Evolutionary conservation across 2,113 vertebrate genomes (phyloP).

Genomic region (Pseudolaguvia tuberculata): DNA sequence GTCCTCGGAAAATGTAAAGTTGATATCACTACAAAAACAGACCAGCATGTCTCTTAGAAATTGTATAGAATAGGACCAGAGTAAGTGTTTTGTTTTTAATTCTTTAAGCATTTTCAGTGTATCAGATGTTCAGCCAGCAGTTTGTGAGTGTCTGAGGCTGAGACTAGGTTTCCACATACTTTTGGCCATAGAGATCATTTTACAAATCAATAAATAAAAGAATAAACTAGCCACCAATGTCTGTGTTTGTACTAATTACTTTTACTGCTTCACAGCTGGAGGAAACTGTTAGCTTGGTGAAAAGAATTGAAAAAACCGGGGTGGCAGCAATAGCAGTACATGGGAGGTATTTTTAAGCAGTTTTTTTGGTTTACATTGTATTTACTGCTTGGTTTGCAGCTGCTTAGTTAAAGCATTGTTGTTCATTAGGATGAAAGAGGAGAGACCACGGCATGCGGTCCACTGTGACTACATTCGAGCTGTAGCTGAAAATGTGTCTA

Average conservation of each 20-base stretch:
- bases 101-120: too few relatives aligned
- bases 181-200: too few relatives aligned
- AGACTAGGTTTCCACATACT: too few relatives aligned
- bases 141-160: too few relatives aligned
- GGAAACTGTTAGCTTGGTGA: constrained; percentile 82
- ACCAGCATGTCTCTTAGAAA: too few relatives aligned
- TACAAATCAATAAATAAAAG: too few relatives aligned
- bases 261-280: constrained; percentile 70
- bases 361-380: not conserved
- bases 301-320: constrained; percentile 86
- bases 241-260: not conserved
- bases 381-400: not conserved
- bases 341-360: constrained; percentile 74
- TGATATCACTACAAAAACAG: too few relatives aligned
- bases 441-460: constrained; percentile 86
- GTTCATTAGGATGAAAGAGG: constrained; percentile 84
- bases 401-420: constrained; percentile 31
- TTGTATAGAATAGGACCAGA: too few relatives aligned
- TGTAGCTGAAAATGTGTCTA: constrained; percentile 75
- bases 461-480: constrained; percentile 87
- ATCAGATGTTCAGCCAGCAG: too few relatives aligned
- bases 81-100: too few relatives aligned
- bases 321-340: constrained; percentile 90
- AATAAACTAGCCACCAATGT: too few relatives aligned
- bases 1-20: too few relatives aligned